Evolutionary conservation across 2,888 invertebrate genomes (phyloP).

Genomic region (Pandemis heparana): DNA sequence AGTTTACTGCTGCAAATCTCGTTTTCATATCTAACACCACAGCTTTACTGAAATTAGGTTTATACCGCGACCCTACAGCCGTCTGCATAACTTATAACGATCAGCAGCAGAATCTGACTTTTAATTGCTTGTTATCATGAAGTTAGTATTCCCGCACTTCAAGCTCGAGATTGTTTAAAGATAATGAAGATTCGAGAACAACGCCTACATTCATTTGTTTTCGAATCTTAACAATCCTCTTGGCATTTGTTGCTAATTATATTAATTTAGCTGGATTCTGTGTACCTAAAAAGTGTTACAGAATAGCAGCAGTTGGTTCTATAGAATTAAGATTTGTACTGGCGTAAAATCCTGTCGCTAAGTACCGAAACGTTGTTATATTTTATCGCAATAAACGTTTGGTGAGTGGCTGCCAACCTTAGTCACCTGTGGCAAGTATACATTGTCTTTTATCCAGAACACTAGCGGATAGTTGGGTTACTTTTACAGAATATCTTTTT

Average conservation of each 20-base stretch:
- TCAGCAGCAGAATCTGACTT: conserved; percentile 13
- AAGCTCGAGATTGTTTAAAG: not conserved
- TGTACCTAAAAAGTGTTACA: not conserved
- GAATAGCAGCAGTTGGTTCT: not conserved
- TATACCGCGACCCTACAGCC: not conserved
- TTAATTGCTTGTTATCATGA: conserved; percentile 29
- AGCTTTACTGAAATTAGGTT: conserved; percentile 4
- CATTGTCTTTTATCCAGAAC: too few relatives aligned
- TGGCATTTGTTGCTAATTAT: not conserved
- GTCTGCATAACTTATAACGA: conserved; percentile 19
- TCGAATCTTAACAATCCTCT: conserved; percentile 4
- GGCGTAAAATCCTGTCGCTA: not conserved
- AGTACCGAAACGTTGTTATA: not conserved
- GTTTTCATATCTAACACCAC: conserved; percentile 3
- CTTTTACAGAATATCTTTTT: not conserved
- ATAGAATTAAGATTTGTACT: too few relatives aligned
- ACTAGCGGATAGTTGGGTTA: too few relatives aligned
- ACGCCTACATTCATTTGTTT: conserved; percentile 3
- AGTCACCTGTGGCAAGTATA: not conserved
- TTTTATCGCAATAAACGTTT: not conserved
- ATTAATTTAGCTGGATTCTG: too few relatives aligned
- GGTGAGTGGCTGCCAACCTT: not conserved
- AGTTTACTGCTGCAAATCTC: not conserved
- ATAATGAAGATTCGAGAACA: conserved; percentile 5
- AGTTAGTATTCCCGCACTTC: conserved; percentile 11